Percentiles rank a stretch among this genome's conserved stretches.
Conservation (phyloP, 2,888 invertebrate genomes). For the Dendrolimus pini region DNA sequence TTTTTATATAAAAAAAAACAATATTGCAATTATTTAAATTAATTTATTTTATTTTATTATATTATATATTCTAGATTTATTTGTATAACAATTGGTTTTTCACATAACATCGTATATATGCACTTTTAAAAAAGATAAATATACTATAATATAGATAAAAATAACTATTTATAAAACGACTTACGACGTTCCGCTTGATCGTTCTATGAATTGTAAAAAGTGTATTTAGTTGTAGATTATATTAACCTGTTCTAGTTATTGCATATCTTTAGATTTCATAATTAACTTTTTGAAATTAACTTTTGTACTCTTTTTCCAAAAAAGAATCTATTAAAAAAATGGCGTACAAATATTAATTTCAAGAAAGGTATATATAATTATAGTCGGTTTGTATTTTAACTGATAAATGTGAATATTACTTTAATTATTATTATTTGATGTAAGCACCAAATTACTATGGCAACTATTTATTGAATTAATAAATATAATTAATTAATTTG, state of each 20-base stretch:
- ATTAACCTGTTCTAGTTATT: constrained; percentile 71
- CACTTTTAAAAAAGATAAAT: constrained; percentile 35
- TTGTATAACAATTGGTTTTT: no score
- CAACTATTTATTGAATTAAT: not conserved
- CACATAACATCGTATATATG: constrained; percentile 2
- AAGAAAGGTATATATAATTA: constrained; percentile 29
- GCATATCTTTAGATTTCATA: constrained; percentile 72
- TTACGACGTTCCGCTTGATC: constrained; percentile 65
- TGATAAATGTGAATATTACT: constrained; percentile 42
- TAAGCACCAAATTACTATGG: constrained; percentile 14
- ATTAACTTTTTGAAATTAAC: constrained; percentile 33
- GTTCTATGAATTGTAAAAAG: constrained; percentile 71
- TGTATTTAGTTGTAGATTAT: constrained; percentile 73
- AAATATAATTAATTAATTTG: no score
- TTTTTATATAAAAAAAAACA: no score
- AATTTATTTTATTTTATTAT: no score
- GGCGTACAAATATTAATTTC: constrained; percentile 35
- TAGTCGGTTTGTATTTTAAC: constrained; percentile 44
- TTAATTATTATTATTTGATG: constrained; percentile 21
- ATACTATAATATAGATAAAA: constrained; percentile 44
- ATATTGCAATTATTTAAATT: no score
- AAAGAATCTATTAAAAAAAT: constrained; percentile 7
- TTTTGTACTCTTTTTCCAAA: constrained; percentile 19
- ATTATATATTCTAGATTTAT: no score
- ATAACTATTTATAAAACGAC: constrained; percentile 52